Percentiles rank a stretch among this genome's conserved stretches.
Conservation (phyloP, 2,797 vertebrate genomes). For the Cynodonichthys magdalenae region DNA sequence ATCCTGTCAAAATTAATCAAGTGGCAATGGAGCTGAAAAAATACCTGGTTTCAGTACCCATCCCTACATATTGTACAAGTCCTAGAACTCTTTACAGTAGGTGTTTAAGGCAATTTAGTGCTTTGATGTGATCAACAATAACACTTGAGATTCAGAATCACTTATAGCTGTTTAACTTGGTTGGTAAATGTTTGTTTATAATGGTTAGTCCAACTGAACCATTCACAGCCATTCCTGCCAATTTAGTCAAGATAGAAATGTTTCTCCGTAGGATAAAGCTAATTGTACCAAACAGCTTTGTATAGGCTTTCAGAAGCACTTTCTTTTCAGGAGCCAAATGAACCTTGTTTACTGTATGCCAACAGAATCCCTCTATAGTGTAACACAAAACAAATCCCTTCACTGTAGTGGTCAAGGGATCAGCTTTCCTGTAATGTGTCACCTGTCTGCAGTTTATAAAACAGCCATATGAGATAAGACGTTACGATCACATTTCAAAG, state of each 20-base stretch:
- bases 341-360: neutral
- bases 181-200: neutral
- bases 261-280: neutral
- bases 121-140: neutral
- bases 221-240: neutral
- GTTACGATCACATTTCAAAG: conserved; percentile 46
- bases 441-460: conserved; percentile 37
- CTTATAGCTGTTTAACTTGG: neutral
- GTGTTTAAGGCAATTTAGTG: neutral
- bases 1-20: too few species aligned
- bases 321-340: neutral
- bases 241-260: neutral
- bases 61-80: too few species aligned
- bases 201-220: neutral
- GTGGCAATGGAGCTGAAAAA: too few species aligned
- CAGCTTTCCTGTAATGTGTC: conserved; percentile 9
- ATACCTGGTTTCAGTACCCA: too few species aligned
- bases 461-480: conserved; percentile 48
- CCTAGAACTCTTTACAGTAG: too few species aligned
- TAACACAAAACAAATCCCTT: neutral
- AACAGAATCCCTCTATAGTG: too few species aligned
- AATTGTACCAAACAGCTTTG: neutral
- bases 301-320: neutral
- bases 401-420: neutral
- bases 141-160: neutral